These are phyloP conservation scores for Drosophila engyochracea DNA, from an alignment of 2,888 invertebrate species.

Conservation along the genomic window DNA sequence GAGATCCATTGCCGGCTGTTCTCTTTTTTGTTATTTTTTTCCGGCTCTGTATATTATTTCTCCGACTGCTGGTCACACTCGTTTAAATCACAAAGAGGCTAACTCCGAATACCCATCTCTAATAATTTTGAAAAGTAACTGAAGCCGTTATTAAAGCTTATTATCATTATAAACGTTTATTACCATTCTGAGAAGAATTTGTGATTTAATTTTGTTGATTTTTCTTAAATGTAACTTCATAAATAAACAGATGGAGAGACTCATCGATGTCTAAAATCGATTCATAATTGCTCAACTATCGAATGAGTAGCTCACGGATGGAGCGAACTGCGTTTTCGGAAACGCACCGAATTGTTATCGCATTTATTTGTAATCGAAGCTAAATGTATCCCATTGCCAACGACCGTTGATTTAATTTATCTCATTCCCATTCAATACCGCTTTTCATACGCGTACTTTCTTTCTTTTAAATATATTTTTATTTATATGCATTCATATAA, in stretches of 20 bases:
- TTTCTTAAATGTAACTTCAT: not conserved
- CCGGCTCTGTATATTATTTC: conserved; percentile 15
- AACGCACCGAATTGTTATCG: not conserved
- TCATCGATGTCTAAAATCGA: not conserved
- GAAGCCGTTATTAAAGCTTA: not conserved
- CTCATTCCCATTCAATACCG: not conserved
- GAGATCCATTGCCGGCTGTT: conserved; percentile 70
- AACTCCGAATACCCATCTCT: not conserved
- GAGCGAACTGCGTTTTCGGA: not conserved
- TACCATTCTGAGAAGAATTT: not conserved
- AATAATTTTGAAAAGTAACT: not conserved
- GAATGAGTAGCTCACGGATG: not conserved
- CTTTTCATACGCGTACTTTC: not conserved
- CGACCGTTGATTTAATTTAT: not conserved
- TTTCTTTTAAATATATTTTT: not conserved
- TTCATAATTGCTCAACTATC: not conserved
- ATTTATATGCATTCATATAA: conserved; percentile 52
- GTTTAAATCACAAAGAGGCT: not conserved
- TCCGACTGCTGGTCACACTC: conserved; percentile 31
- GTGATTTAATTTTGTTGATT: not conserved
- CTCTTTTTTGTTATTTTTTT: conserved; percentile 13
- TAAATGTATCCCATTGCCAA: not conserved
- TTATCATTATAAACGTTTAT: not conserved
- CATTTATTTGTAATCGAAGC: not conserved
- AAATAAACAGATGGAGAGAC: not conserved